Conservation (phyloP, 2,888 invertebrate species). For the Erynnis tages region DNA sequence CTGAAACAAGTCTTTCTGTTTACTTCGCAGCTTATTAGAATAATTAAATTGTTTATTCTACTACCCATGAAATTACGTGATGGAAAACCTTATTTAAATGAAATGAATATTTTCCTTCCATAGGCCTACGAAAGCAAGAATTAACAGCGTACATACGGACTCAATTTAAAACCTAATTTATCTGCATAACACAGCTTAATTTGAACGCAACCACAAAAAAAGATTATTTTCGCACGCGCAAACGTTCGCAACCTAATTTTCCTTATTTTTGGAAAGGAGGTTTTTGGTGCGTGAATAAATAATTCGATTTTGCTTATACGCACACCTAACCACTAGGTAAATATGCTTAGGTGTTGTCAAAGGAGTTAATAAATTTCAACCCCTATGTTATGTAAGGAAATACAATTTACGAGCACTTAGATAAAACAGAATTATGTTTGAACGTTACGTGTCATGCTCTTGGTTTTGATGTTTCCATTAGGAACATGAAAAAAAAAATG, state of each 20-base stretch:
- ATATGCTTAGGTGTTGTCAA: slow-evolving; percentile 1
- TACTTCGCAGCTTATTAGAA: no score
- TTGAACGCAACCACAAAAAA: not conserved
- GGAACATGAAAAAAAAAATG: no score
- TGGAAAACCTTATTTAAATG: no score
- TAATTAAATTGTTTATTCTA: no score
- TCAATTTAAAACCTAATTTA: not conserved
- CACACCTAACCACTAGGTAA: not conserved
- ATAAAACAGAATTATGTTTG: not conserved
- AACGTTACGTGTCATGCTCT: no score
- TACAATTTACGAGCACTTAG: not conserved
- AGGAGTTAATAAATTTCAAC: slow-evolving; percentile 1
- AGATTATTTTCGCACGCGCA: not conserved
- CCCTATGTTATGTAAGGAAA: not conserved
- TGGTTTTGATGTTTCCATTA: no score
- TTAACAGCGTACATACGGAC: not conserved
- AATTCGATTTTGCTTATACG: not conserved
- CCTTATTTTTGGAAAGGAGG: not conserved
- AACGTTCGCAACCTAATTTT: not conserved
- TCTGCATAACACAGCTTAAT: not conserved
- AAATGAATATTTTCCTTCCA: no score
- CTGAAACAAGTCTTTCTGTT: no score
- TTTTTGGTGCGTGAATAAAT: slow-evolving; percentile 10
- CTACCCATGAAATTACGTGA: no score
- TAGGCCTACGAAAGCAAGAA: not conserved